These are phyloP conservation scores for Arvicanthis niloticus DNA, from an alignment of 2,113 vertebrate species.

Conservation along the genomic window DNA sequence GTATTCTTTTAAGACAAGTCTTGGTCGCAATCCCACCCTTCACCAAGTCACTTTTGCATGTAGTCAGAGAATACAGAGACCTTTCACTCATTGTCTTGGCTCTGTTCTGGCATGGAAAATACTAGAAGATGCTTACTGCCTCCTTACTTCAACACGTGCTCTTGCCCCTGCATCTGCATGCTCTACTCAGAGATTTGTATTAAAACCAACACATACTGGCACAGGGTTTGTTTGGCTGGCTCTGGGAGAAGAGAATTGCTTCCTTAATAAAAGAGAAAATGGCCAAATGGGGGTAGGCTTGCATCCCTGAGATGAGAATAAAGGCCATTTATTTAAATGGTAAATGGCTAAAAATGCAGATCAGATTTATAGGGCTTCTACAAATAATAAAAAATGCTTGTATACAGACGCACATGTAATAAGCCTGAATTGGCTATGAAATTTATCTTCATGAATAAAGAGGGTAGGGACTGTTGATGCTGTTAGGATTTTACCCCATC, in stretches of 20 bases:
- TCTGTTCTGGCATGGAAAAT: not conserved
- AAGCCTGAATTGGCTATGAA: slow-evolving; percentile 77
- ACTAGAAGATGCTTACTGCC: not conserved
- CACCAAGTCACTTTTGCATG: not conserved
- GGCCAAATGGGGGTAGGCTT: slow-evolving; percentile 51
- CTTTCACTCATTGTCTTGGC: not conserved
- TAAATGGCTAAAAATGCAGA: slow-evolving; percentile 71
- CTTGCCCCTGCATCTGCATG: no score
- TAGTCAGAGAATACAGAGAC: not conserved
- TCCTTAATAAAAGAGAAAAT: slow-evolving; percentile 70
- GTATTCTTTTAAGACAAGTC: not conserved
- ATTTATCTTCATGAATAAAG: slow-evolving; percentile 82
- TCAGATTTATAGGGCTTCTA: slow-evolving; percentile 65
- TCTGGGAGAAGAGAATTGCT: slow-evolving; percentile 41
- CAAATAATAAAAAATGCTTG: slow-evolving; percentile 63
- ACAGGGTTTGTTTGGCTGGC: not conserved
- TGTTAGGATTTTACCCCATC: slow-evolving; percentile 73
- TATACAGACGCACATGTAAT: slow-evolving; percentile 73
- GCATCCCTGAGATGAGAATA: slow-evolving; percentile 63
- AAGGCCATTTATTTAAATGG: slow-evolving; percentile 73
- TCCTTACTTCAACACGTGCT: not conserved
- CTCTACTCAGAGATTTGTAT: not conserved
- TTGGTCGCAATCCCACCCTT: not conserved
- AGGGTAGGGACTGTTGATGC: slow-evolving; percentile 72
- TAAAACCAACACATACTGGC: not conserved